Percentiles rank a stretch among this genome's conserved stretches.
Evolutionary conservation across 1,140 invertebrate species (phyloP).

Genomic region (Cherax quadricarinatus): DNA sequence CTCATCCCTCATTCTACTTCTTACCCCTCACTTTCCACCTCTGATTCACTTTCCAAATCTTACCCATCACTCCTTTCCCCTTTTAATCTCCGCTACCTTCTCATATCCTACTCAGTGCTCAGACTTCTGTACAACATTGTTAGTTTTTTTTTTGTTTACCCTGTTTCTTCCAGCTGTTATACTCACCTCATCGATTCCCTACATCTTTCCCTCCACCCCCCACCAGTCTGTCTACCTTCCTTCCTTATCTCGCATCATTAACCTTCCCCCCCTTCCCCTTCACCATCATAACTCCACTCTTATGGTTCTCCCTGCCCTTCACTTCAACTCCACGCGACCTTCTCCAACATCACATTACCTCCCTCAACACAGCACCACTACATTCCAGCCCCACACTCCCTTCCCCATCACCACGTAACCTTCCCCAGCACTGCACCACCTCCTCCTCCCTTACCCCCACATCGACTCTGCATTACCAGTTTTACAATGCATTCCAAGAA

Average conservation of each 20-base stretch:
- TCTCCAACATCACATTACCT: too few relatives aligned
- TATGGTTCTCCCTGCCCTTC: not conserved
- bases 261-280: not conserved
- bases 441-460: not conserved
- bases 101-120: too few relatives aligned
- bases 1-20: too few relatives aligned
- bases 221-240: too few relatives aligned
- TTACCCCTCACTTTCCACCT: not conserved
- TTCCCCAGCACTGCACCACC: not conserved
- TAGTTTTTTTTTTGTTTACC: not conserved
- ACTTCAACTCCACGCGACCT: not conserved
- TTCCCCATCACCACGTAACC: not conserved
- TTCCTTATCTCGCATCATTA: not conserved
- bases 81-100: not conserved
- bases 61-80: not conserved
- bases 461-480: not conserved
- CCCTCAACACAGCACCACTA: not conserved
- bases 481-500: not conserved
- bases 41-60: not conserved
- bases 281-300: not conserved
- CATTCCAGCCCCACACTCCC: not conserved
- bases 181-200: too few relatives aligned
- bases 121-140: too few relatives aligned
- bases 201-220: too few relatives aligned
- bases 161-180: not conserved